Percentiles rank a stretch among this genome's conserved stretches.
Evolutionary conservation across 2,113 vertebrate genomes (phyloP).

Genomic region (Sclerurus mexicanus): DNA sequence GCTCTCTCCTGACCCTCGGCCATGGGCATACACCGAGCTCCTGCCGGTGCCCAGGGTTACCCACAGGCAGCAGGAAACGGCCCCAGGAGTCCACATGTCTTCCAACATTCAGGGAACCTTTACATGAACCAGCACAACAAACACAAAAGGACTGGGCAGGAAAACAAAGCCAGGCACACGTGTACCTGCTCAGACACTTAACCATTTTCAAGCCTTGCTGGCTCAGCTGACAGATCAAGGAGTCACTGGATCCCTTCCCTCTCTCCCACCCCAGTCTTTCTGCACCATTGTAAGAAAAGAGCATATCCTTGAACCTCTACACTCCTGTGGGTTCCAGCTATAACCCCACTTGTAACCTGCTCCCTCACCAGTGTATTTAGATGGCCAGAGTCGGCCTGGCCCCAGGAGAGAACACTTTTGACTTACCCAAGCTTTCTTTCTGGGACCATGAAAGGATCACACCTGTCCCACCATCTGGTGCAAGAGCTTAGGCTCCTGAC

Average conservation of each 20-base stretch:
- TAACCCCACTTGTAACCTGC: not conserved
- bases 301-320: not conserved
- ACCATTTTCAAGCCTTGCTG: not conserved
- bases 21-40: rapidly evolving
- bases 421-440: not conserved
- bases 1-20: not conserved
- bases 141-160: not conserved
- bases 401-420: not conserved
- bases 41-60: rapidly evolving
- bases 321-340: not conserved
- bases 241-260: not conserved
- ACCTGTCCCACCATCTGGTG: not conserved
- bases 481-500: not conserved
- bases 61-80: not conserved
- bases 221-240: not conserved
- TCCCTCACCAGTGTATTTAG: not conserved
- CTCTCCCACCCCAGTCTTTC: not conserved
- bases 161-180: not conserved
- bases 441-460: not conserved
- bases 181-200: not conserved
- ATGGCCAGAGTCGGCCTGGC: not conserved
- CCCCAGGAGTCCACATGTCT: not conserved
- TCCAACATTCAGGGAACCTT: not conserved
- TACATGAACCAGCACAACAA: not conserved
- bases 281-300: not conserved